Percentiles rank a stretch among this genome's conserved stretches.
These are phyloP conservation scores for Phaethon lepturus DNA, from an alignment of 2,113 vertebrate genomes.

Conservation along the genomic window DNA sequence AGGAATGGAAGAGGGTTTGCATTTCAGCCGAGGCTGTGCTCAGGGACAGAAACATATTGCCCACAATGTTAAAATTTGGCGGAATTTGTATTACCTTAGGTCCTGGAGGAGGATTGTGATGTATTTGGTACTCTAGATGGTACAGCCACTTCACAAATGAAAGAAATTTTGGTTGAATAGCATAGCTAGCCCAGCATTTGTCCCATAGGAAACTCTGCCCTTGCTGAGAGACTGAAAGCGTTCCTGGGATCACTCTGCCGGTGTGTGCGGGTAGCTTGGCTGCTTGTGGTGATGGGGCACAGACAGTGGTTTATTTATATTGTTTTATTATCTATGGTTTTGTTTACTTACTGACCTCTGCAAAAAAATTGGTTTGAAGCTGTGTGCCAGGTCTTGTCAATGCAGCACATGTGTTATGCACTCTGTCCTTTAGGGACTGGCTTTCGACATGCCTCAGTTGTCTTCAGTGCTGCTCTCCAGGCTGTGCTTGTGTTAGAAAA, in stretches of 20 bases:
- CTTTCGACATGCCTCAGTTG: not conserved
- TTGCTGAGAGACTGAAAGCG: not conserved
- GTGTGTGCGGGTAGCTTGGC: not conserved
- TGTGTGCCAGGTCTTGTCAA: not conserved
- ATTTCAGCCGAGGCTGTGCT: not conserved
- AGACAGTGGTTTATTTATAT: not conserved
- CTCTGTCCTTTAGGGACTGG: not conserved
- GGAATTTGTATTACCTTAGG: not conserved
- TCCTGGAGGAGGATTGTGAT: not conserved
- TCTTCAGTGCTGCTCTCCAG: not conserved
- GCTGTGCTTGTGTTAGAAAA: not conserved
- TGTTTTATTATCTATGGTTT: not conserved
- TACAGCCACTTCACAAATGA: not conserved
- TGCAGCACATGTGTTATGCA: accelerated
- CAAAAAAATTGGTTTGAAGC: not conserved
- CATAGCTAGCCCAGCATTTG: not conserved
- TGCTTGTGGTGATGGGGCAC: not conserved
- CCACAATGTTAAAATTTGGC: not conserved
- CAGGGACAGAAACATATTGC: not conserved
- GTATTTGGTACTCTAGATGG: not conserved
- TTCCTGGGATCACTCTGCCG: not conserved
- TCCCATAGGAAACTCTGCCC: not conserved
- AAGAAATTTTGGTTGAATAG: not conserved
- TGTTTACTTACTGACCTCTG: not conserved
- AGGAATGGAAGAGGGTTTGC: not conserved